These are phyloP conservation scores for Gandaritis pyraliata DNA, from an alignment of 2,888 invertebrate genomes.

Conservation along the genomic window DNA sequence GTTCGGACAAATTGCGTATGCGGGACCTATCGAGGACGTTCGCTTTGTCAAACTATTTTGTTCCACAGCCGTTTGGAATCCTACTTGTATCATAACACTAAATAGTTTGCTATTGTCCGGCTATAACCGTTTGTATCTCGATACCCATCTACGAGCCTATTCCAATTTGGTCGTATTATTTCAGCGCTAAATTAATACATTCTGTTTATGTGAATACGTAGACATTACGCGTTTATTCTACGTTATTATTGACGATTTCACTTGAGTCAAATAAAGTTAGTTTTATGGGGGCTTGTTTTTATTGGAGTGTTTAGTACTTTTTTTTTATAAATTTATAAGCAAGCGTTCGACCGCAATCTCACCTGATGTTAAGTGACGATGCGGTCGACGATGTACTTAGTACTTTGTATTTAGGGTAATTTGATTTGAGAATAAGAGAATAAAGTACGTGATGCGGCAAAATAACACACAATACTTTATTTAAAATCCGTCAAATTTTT, in stretches of 20 bases:
- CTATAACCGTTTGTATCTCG: constrained; percentile 38
- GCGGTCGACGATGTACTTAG: too few species aligned
- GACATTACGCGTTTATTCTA: not conserved
- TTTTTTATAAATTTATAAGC: too few species aligned
- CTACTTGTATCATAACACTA: constrained; percentile 47
- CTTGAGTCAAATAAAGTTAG: not conserved
- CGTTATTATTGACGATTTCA: not conserved
- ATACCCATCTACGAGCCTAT: constrained; percentile 36
- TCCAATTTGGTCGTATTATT: constrained; percentile 40
- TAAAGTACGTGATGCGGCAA: not conserved
- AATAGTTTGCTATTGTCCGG: constrained; percentile 48
- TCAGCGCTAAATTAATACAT: constrained; percentile 36
- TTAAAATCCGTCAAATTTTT: not conserved
- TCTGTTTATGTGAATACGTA: constrained; percentile 25
- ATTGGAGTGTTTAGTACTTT: not conserved
- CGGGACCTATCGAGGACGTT: constrained; percentile 46
- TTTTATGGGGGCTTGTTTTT: not conserved
- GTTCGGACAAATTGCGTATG: constrained; percentile 60
- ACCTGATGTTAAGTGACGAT: too few species aligned
- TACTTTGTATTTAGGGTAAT: too few species aligned
- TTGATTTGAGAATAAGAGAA: not conserved
- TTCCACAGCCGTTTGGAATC: constrained; percentile 46
- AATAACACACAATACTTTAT: not conserved
- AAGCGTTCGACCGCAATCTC: too few species aligned
- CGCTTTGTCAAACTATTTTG: constrained; percentile 56